A percentile compares a stretch with the other conserved stretches of the same genome.
Conservation (phyloP, 2,113 vertebrate species). For the Progne subis region DNA sequence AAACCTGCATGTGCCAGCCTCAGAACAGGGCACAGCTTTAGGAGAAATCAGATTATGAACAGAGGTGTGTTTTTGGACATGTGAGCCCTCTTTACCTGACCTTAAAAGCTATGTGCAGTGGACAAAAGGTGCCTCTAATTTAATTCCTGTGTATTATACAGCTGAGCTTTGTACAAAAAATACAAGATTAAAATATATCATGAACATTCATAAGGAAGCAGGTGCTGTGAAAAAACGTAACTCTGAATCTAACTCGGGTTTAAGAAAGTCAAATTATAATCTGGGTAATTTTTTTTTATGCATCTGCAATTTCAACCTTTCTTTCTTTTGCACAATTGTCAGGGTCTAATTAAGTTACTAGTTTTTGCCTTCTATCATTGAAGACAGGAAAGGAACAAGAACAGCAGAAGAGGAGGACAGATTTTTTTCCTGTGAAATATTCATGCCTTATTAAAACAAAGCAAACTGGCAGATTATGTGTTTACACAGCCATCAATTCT, state of each 20-base stretch:
- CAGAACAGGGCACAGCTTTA: background rate
- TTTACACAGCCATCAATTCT: background rate
- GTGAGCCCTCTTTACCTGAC: background rate
- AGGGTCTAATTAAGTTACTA: background rate
- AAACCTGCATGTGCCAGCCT: background rate
- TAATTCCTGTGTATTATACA: background rate
- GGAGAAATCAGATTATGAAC: background rate
- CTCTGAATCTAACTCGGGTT: background rate
- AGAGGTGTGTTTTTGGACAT: background rate
- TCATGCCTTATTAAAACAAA: conserved; percentile 8
- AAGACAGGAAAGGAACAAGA: background rate
- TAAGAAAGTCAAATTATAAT: background rate
- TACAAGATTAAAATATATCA: background rate
- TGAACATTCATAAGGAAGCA: background rate
- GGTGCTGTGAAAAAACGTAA: background rate
- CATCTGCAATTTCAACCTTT: background rate
- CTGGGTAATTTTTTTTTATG: background rate
- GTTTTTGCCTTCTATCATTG: background rate
- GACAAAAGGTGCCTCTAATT: background rate
- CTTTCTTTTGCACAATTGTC: background rate
- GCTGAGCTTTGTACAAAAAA: background rate
- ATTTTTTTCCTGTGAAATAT: background rate
- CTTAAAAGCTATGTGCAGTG: background rate
- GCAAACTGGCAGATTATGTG: background rate
- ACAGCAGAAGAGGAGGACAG: background rate